Base-by-base conservation (phyloP, 2,797 vertebrate genomes). In the Mastacembelus armatus region DNA sequence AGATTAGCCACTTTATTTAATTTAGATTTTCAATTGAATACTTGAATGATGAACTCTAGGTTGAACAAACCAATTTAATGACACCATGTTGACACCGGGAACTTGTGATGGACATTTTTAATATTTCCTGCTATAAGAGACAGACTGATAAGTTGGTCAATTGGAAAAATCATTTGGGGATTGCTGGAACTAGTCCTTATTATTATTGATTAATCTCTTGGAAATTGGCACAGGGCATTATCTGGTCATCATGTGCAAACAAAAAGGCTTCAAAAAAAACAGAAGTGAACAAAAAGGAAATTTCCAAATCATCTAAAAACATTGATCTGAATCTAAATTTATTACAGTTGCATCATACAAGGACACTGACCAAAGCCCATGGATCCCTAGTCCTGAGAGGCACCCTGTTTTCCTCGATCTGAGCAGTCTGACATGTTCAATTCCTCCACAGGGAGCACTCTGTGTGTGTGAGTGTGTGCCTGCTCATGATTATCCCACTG, bases 401-500 rank as follows among this genome's bases (percentile, higher is more conserved):
- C 3, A 65, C 7, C 10, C n/a, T 36, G 10, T 42, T 78, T 71
- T 35, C 55, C 24, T 70, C 30, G 2, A 50, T 73, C 15, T 50
- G 26, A 59, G 36, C 49, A 24, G 38, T 67, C 40, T 67, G 18
- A 60, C 43, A 67, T 59, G 66, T 76, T 78, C 39, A 66, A 47
- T 62, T 68, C 63, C 49, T 78, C 80, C 72, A 39, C 40, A 29
- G 79, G 74, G 84, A 87, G 48, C 43, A 24, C 24, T 63, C 32
- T 49, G 8, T 63, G 50, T 33, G 21, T 19, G 14, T 10, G 22
- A 15, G 22, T 57, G 52, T 55, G 54, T 71, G 72, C 75, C 21
- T 52, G 54, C 22, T 68, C 50, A 18, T 72, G 78, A 80, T 73
- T 81, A 73, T 47, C 56, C 61, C 26, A 32, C 39, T 67, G 45